Evolutionary conservation across 1,140 invertebrate species (phyloP).

Genomic region (Listronotus bonariensis): DNA sequence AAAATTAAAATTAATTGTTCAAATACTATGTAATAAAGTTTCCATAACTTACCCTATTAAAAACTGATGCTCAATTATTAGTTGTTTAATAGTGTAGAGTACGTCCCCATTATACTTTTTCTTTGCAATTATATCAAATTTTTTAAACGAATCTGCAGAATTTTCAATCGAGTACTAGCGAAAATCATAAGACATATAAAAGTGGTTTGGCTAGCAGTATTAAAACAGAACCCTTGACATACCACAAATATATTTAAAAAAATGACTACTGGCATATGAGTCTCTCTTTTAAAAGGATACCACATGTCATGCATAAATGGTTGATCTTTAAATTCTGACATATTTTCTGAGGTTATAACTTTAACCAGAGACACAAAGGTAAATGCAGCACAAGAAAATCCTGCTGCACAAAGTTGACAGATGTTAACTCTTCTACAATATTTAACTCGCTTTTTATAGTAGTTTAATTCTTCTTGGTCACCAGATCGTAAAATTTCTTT

Average conservation of each 20-base stretch:
- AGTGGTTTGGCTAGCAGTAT: conserved; percentile 16
- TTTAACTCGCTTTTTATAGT: neutral
- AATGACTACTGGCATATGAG: conserved; percentile 8
- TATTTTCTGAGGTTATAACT: neutral
- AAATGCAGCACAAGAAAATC: neutral
- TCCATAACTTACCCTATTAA: conserved; percentile 10
- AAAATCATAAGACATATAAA: conserved; percentile 24
- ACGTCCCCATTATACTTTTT: conserved; percentile 4
- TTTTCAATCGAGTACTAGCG: conserved; percentile 2
- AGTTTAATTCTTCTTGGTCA: conserved; percentile 3
- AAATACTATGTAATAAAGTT: too few relatives aligned
- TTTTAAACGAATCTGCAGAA: conserved; percentile 10
- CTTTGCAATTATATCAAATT: conserved; percentile 14
- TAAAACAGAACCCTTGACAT: conserved; percentile 8
- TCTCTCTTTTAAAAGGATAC: conserved; percentile 17
- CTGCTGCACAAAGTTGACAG: neutral
- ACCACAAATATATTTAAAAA: conserved; percentile 14
- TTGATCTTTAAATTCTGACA: conserved; percentile 11
- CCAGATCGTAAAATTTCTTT: neutral
- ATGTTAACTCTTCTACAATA: conserved; percentile 14
- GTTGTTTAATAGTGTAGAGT: neutral
- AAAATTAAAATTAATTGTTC: too few relatives aligned
- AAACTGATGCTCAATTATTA: conserved; percentile 17
- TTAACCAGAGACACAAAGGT: neutral
- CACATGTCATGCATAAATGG: conserved; percentile 24